Conservation (phyloP, 2,888 invertebrate species). For the Zelleria hepariella region DNA sequence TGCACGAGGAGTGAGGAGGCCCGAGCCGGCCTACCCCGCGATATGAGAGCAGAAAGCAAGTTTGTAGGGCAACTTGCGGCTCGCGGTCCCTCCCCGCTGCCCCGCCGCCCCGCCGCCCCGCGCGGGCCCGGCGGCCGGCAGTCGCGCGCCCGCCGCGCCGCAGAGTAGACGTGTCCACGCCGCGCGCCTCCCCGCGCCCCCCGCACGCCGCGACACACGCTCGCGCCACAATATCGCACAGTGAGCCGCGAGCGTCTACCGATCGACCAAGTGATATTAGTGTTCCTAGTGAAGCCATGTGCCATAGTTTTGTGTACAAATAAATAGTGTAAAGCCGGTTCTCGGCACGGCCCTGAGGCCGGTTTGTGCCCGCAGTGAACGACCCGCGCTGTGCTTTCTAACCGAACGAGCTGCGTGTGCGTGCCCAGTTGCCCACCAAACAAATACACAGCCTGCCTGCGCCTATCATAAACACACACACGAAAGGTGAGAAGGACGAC, state of each 20-base stretch:
- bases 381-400: slow-evolving; percentile 34
- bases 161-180: not conserved
- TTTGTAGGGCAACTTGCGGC: slow-evolving; percentile 50
- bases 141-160: slow-evolving; percentile 8
- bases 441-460: not conserved
- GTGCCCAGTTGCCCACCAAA: no score
- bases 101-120: slow-evolving; percentile 16
- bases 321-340: slow-evolving; percentile 36
- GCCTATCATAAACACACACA: not conserved
- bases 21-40: slow-evolving; percentile 36
- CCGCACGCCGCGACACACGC: not conserved
- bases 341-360: slow-evolving; percentile 37
- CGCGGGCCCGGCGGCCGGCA: slow-evolving; percentile 15
- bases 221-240: not conserved
- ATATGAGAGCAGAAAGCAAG: slow-evolving; percentile 49
- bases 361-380: slow-evolving; percentile 18
- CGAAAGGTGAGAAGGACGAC: not conserved
- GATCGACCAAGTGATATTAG: not conserved
- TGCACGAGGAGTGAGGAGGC: slow-evolving; percentile 14
- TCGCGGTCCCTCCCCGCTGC: slow-evolving; percentile 25
- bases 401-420: slow-evolving; percentile 26
- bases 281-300: not conserved
- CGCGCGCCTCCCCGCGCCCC: not conserved
- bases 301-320: slow-evolving; percentile 19
- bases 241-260: not conserved